Evolutionary conservation across 2,888 invertebrate genomes (phyloP).

Genomic region (Rhogogaster chlorosoma): DNA sequence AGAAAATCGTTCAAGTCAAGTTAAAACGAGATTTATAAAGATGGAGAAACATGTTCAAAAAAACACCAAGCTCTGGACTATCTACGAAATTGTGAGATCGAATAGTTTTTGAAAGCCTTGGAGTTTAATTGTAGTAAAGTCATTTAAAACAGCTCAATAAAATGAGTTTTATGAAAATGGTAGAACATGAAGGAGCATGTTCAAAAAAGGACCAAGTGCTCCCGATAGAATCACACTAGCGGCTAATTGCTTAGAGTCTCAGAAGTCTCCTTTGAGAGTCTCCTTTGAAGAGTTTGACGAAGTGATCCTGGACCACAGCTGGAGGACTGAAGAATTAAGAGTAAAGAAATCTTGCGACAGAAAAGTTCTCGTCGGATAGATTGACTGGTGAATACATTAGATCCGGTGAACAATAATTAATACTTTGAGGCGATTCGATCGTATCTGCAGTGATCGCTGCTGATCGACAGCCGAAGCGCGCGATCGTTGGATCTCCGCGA

Average conservation of each 20-base stretch:
- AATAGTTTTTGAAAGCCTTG: too few species aligned
- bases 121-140: too few species aligned
- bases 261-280: too few species aligned
- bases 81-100: too few species aligned
- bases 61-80: too few species aligned
- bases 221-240: background rate
- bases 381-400: conserved; percentile 50
- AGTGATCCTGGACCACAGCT: background rate
- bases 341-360: background rate
- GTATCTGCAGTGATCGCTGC: conserved; percentile 53
- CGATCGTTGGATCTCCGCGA: conserved; percentile 53
- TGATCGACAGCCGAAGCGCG: conserved; percentile 53
- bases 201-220: background rate
- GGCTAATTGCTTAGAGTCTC: too few species aligned
- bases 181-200: background rate
- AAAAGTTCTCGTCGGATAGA: background rate
- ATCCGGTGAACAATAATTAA: conserved; percentile 53
- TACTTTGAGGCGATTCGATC: conserved; percentile 51
- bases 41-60: too few species aligned
- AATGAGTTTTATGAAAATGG: background rate
- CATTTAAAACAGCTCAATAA: background rate
- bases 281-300: background rate
- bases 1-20: too few species aligned
- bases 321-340: background rate
- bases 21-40: too few species aligned